phyloP scores from a whole-genome alignment of 2,113 vertebrate genomes.

The Bufo bufo region DNA sequence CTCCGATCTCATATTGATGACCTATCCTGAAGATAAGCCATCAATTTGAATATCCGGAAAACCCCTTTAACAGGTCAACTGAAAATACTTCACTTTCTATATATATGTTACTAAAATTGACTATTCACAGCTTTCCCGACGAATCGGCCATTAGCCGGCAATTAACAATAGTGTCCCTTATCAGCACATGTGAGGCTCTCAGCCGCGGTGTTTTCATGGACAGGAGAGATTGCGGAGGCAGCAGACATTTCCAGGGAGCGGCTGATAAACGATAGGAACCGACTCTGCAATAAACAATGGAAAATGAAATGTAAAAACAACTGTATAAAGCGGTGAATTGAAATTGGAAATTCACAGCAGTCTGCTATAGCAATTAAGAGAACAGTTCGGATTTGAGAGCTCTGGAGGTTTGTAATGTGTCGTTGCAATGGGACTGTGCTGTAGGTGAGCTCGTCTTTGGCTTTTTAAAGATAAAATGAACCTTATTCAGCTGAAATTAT shows the following conservation, averaged over 20 bases:
- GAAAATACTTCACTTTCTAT: too few relatives aligned
- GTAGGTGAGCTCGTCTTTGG: constrained; percentile 53
- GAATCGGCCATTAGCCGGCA: too few relatives aligned
- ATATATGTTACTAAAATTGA: too few relatives aligned
- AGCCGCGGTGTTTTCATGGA: background rate
- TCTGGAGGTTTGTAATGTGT: constrained; percentile 18
- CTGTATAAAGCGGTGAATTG: background rate
- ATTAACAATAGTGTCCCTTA: background rate
- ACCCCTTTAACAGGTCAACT: too few relatives aligned
- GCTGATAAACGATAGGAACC: background rate
- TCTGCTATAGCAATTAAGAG: constrained; percentile 28
- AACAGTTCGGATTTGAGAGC: background rate
- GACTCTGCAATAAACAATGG: background rate
- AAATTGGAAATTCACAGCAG: constrained; percentile 30
- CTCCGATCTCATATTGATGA: too few relatives aligned
- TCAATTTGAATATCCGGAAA: too few relatives aligned
- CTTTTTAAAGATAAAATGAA: constrained; percentile 50
- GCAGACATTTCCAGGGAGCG: background rate
- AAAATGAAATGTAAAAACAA: constrained; percentile 20
- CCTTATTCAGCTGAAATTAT: constrained; percentile 52
- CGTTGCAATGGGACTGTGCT: constrained; percentile 42
- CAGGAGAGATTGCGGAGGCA: background rate
- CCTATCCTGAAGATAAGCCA: too few relatives aligned
- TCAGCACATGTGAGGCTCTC: background rate
- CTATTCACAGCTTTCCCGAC: too few relatives aligned